These are phyloP conservation scores for Willowsia nigromaculata DNA, from an alignment of 2,888 invertebrate genomes.

Conservation along the genomic window DNA sequence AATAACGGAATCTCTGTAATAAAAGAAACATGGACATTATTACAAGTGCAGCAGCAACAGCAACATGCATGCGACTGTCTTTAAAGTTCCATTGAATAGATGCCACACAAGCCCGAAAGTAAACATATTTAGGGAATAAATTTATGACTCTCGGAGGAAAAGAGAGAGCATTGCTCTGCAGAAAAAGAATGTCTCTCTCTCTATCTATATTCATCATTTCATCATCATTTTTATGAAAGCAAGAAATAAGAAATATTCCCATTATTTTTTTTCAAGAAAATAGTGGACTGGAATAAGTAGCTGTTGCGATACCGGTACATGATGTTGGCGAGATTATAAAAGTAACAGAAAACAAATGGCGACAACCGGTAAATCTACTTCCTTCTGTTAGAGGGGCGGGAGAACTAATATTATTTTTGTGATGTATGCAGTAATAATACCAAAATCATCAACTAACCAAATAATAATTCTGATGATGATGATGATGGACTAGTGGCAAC, in stretches of 20 bases:
- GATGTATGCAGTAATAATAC: not conserved
- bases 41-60: not conserved
- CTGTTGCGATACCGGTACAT: not conserved
- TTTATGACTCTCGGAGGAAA: not conserved
- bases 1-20: not conserved
- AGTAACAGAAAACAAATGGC: not conserved
- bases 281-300: not conserved
- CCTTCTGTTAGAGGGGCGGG: not conserved
- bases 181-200: too few relatives aligned
- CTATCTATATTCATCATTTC: too few relatives aligned
- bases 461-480: not conserved
- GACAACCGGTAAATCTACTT: not conserved
- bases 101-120: not conserved
- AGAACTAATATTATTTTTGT: slow-evolving; percentile 7
- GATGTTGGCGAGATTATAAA: not conserved
- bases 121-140: not conserved
- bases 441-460: not conserved
- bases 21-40: too few relatives aligned
- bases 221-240: too few relatives aligned
- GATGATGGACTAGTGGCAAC: not conserved
- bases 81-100: not conserved
- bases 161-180: slow-evolving; percentile 20
- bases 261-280: not conserved
- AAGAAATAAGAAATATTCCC: not conserved
- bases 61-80: not conserved